Evolutionary conservation across 2,888 invertebrate species (phyloP).

Genomic region (Gymnocheta viridis): DNA sequence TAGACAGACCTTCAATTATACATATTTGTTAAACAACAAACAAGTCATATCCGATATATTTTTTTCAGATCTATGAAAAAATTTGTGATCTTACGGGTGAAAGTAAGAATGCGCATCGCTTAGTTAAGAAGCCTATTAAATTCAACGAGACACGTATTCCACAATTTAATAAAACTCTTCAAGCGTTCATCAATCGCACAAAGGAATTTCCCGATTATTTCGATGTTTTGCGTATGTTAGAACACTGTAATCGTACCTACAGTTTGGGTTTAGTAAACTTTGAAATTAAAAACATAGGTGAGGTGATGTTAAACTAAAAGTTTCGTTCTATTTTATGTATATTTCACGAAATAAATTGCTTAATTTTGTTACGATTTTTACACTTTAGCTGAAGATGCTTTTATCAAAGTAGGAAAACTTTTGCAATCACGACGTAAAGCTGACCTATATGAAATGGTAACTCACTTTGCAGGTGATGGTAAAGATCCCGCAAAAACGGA

Average conservation of each 20-base stretch:
- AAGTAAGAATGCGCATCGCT: slow-evolving; percentile 80
- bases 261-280: slow-evolving; percentile 77
- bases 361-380: slow-evolving; percentile 62
- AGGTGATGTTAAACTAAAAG: slow-evolving; percentile 57
- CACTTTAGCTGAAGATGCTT: slow-evolving; percentile 85
- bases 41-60: no score
- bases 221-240: slow-evolving; percentile 82
- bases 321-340: no score
- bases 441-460: slow-evolving; percentile 85
- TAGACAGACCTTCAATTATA: no score
- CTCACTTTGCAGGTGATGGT: slow-evolving; percentile 83
- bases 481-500: slow-evolving; percentile 85
- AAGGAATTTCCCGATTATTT: slow-evolving; percentile 84
- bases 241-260: slow-evolving; percentile 80
- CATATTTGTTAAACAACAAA: no score
- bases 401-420: slow-evolving; percentile 86
- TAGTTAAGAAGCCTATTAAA: slow-evolving; percentile 80
- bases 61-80: slow-evolving; percentile 82
- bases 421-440: slow-evolving; percentile 86
- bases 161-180: slow-evolving; percentile 80
- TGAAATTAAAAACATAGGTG: slow-evolving; percentile 81
- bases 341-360: neutral
- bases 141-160: slow-evolving; percentile 80
- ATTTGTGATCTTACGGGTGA: slow-evolving; percentile 86
- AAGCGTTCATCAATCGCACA: slow-evolving; percentile 80